phyloP scores from a whole-genome alignment of 1,140 invertebrate species.

The Drosophila fuyamai region DNA sequence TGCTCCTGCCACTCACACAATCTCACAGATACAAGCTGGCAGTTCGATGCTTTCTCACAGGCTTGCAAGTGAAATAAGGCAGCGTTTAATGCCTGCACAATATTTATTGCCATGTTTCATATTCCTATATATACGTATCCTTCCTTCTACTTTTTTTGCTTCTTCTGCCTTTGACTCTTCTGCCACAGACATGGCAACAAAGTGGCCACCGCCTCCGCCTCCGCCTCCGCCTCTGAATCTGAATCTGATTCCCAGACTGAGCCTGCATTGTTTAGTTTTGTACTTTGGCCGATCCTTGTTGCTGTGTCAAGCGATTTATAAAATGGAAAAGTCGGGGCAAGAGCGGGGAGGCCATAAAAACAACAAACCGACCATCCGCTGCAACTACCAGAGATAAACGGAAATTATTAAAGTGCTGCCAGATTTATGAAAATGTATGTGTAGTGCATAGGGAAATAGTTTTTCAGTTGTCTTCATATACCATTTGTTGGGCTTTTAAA shows the following conservation, averaged over 20 bases:
- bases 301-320: conserved; percentile 81
- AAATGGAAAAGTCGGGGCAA: conserved; percentile 59
- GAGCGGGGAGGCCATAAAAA: conserved; percentile 49
- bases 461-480: conserved; percentile 18
- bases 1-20: conserved; percentile 31
- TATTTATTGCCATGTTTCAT: conserved; percentile 83
- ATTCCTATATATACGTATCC: conserved; percentile 49
- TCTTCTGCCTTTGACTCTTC: conserved; percentile 35
- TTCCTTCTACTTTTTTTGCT: not conserved
- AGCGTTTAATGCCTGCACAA: conserved; percentile 82
- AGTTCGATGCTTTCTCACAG: conserved; percentile 63
- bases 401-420: conserved; percentile 82
- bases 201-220: conserved; percentile 40
- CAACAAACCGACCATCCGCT: conserved; percentile 59
- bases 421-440: conserved; percentile 79
- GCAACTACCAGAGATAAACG: conserved; percentile 73
- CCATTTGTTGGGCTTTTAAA: conserved; percentile 42
- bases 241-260: conserved; percentile 21
- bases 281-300: conserved; percentile 60
- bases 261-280: conserved; percentile 78
- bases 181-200: conserved; percentile 57
- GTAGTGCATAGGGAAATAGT: conserved; percentile 47
- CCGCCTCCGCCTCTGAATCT: conserved; percentile 23
- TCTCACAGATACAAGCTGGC: conserved; percentile 45
- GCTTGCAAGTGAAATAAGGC: conserved; percentile 69